Base-by-base conservation (phyloP, 2,797 vertebrate genomes). In the Scolopax rusticola region DNA sequence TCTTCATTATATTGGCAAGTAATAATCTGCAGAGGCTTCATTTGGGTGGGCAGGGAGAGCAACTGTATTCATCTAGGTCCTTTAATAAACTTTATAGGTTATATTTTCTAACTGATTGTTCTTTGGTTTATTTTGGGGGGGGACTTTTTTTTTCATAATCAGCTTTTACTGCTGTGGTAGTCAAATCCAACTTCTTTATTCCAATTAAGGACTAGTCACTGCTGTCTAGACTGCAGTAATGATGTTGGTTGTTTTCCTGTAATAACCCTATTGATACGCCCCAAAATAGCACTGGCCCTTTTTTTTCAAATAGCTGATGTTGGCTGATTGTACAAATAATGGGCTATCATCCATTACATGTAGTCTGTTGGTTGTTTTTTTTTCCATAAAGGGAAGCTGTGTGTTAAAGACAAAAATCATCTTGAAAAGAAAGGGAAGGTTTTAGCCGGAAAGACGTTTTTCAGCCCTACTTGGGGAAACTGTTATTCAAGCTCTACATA, bases 221-320 rank as follows among this genome's bases (percentile, higher is more conserved):
- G 63, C 88, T 92, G 92, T 95, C 92, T 95, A 96, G 93, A 95
- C 92, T 84, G 77, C 92, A 87, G 48, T 90, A 95, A 96, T 87
- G 78, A 82, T 90, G 70, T 90, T 94, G 79, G 59, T 81, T 95
- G 51, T 89, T 94, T 84, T 84, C 64, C 90, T 92, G 71, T 90
- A 67, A 82, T 90, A 94, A 90, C 23, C 15, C 70, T 92, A 56
- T 90, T 84, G 88, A 87, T 77, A 94, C 20, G 1, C 92, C 51
- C 79, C 51, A 80, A 47, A 95, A 96, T 89, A 93, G 77, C 56
- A 50, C 54, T 67, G 54, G 36, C 15, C 33, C 2, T 84, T 90
- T 89, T 84, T 80, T 85, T 75, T 14, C 2, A 5, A 54, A 89
- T 75, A 82, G n/a, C 63, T 90, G 76, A 54, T 4, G 17, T 78